Base-by-base conservation (phyloP, 2,797 vertebrate genomes). In the Phataginus tricuspis region DNA sequence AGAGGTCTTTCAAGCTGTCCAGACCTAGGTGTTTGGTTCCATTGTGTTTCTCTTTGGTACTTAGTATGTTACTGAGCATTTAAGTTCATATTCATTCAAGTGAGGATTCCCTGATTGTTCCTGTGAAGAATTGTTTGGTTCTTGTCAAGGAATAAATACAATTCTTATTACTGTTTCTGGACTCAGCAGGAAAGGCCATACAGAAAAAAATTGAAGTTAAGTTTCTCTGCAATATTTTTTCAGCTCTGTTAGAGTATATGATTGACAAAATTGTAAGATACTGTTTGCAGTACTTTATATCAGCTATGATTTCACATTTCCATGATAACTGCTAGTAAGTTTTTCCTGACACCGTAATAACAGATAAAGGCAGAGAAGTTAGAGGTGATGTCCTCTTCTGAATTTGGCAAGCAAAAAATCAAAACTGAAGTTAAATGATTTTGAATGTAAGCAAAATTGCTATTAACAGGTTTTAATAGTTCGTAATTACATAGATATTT, bases 401-500 rank as follows among this genome's bases (percentile, higher is more conserved):
- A 85, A 51, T 78, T 57, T 79, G 23, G 29, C 61, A 80, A 7
- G 16, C 89, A 10, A 92, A 82, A 45, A 83, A 83, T 86, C 23
- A 80, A 87, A 74, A 45, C 2, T 0, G 11, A 94, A 86, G 27
- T 59, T 77, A 86, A 84, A 42, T 88, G 25, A 69, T 80, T 77
- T 55, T 79, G 63, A 91, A 49, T 93, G 92, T 92, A 53, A 64
- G 42, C 16, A 79, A 31, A 93, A 88, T 82, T 94, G n/a, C 39
- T 77, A 18, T 57, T 91, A 63, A 93, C 4, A 66, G 6, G 79
- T 77, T 63, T 93, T 82, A 93, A 51, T 96, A 15, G 2, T n/a
- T 82, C 61, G 14, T 84, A 86, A 64, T 61, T 84, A 3, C 4
- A 29, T 64, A 78, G 79, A 37, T 84, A 7, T 66, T 84, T 59